A percentile compares a stretch with the other conserved stretches of the same genome.
phyloP scores from a whole-genome alignment of 2,888 invertebrate genomes.

The Cheilosia impressa region DNA sequence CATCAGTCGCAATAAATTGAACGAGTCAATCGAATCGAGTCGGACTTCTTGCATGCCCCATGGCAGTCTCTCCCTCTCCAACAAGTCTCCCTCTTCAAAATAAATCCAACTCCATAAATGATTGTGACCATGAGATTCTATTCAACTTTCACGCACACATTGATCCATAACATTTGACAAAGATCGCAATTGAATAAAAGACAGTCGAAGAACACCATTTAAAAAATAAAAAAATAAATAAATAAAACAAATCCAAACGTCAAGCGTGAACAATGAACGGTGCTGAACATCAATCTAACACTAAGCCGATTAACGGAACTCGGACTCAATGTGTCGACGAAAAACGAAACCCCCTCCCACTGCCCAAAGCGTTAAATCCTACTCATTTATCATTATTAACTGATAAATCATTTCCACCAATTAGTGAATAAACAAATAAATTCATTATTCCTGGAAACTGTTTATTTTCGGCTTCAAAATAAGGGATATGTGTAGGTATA shows the following conservation, averaged over 20 bases:
- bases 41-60: no score
- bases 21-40: no score
- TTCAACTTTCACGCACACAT: neutral
- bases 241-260: neutral
- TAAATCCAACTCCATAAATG: no score
- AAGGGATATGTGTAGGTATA: neutral
- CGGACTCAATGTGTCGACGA: neutral
- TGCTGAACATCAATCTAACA: conserved; percentile 42
- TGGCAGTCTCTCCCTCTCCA: no score
- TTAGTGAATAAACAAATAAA: conserved; percentile 51
- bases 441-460: conserved; percentile 8
- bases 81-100: no score
- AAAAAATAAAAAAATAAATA: neutral
- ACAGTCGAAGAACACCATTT: neutral
- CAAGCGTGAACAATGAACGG: conserved; percentile 2
- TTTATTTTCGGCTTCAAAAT: conserved; percentile 1
- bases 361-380: conserved; percentile 24
- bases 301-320: conserved; percentile 13
- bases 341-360: neutral
- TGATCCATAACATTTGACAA: neutral
- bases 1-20: no score
- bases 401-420: conserved; percentile 52
- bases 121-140: no score
- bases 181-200: neutral
- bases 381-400: conserved; percentile 51